Evolutionary conservation across 2,888 invertebrate species (phyloP), one percentile per base, ranked within the genome.

Genomic region (Xylophagus ater): DNA sequence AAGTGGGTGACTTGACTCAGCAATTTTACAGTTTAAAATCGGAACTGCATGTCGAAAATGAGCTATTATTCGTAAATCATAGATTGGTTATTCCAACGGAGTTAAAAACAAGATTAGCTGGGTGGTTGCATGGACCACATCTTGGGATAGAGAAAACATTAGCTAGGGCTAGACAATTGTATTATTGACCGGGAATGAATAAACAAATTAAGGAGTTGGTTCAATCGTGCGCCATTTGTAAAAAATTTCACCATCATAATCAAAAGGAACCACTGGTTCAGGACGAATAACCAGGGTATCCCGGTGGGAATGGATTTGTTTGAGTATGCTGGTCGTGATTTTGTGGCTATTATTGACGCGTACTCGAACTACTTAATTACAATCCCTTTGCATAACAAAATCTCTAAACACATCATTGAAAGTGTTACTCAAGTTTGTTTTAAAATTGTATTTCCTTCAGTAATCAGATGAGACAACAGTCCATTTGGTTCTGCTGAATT

Each of bases 371-470:
- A 13, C 18, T n/a, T 45, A 3, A 18, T 42, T 8, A 14, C 26
- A 20, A 2, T 3, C 2, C 7, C 12, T 12, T 14, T 40, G 6
- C 37, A 30, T 6, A 8, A 43, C 5, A 44, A 44, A 15, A 28
- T 42, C 4, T 14, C 30, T 14, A n/a, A 13, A 3, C 29, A 42
- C 17, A 30, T 45, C 4, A 37, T 45, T 30, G 26, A 26, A 17
- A 17, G 13, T 4, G n/a, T 41, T 2, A 23, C 31, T 25, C n/a
- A 35, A 13, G 31, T 37, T 13, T 44, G 52, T 37, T 43, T 31
- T 25, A 46, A 34, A 34, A 43, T 46, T 38, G 51, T 52, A 5
- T 52, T 48, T 31, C 54, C 52, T 10, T 43, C 51, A 36, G 26
- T 30, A 14, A 34, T 51, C 26, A 47, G 47, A 28, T 46, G 50